A percentile compares a stretch with the other conserved stretches of the same genome.
Evolutionary conservation across 2,888 invertebrate genomes (phyloP).

Genomic region (Eupelmus urozonus): DNA sequence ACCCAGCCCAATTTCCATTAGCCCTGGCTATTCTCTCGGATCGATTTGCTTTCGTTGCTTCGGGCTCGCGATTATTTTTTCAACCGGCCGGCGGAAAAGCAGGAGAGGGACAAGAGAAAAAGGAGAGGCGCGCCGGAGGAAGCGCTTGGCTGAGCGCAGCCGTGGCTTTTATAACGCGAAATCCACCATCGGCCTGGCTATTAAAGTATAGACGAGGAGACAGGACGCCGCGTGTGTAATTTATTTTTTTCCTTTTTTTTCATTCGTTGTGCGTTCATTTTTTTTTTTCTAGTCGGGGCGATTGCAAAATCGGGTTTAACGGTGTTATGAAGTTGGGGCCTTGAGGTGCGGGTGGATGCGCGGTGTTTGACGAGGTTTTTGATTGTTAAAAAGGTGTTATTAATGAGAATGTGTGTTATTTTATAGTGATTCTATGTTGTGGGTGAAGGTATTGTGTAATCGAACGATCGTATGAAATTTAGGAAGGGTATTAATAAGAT

Average conservation of each 20-base stretch:
- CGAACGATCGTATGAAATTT: too few relatives aligned
- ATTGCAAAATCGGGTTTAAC: constrained; percentile 26
- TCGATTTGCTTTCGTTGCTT: constrained; percentile 12
- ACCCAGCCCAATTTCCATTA: too few relatives aligned
- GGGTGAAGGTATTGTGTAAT: too few relatives aligned
- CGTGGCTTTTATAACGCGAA: constrained; percentile 44
- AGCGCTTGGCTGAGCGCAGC: not conserved
- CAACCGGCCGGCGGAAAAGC: constrained; percentile 13
- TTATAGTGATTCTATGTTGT: too few relatives aligned
- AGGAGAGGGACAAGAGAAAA: not conserved
- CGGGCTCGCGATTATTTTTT: constrained; percentile 22
- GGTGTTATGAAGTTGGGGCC: not conserved
- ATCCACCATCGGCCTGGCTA: too few relatives aligned
- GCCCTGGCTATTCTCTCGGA: not conserved
- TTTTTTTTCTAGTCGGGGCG: not conserved
- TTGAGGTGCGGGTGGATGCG: too few relatives aligned
- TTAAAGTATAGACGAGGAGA: constrained; percentile 10
- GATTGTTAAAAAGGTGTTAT: too few relatives aligned
- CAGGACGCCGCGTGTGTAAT: constrained; percentile 18
- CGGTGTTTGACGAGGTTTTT: too few relatives aligned
- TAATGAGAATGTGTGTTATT: too few relatives aligned
- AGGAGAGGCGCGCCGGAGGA: not conserved
- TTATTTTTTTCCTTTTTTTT: constrained; percentile 28
- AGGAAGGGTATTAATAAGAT: too few relatives aligned
- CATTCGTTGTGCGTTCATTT: not conserved